A percentile compares a stretch with the other conserved stretches of the same genome.
These are phyloP conservation scores for Hesperia comma DNA, from an alignment of 2,888 invertebrate genomes.

Conservation along the genomic window DNA sequence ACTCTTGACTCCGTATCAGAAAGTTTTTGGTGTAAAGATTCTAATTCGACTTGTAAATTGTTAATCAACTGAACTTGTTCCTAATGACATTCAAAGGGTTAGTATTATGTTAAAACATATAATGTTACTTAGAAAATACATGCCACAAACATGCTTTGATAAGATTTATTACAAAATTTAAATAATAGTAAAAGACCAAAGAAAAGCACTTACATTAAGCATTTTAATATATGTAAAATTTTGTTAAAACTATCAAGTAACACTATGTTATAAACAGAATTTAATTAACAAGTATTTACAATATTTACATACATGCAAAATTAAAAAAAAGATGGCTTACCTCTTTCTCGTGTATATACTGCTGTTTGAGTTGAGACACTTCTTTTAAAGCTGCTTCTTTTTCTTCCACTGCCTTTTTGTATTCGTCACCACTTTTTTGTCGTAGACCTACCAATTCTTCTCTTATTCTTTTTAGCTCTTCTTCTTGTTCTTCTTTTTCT, in stretches of 20 bases:
- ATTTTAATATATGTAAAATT: too few species aligned
- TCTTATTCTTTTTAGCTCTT: slow-evolving; percentile 65
- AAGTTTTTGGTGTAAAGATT: slow-evolving; percentile 57
- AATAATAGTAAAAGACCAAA: not conserved
- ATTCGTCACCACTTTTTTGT: slow-evolving; percentile 71
- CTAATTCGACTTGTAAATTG: slow-evolving; percentile 60
- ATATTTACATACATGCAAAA: slow-evolving; percentile 22
- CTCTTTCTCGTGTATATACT: slow-evolving; percentile 72
- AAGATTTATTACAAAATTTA: slow-evolving; percentile 10
- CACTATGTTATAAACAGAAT: not conserved
- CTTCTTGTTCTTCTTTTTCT: slow-evolving; percentile 67
- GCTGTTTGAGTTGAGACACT: slow-evolving; percentile 61
- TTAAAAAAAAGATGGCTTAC: slow-evolving; percentile 55
- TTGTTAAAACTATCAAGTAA: too few species aligned
- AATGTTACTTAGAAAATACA: slow-evolving; percentile 11
- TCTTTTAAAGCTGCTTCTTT: slow-evolving; percentile 67
- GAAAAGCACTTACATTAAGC: too few species aligned
- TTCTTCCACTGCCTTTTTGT: slow-evolving; percentile 67
- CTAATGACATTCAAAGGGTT: slow-evolving; percentile 57
- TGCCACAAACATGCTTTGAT: slow-evolving; percentile 13
- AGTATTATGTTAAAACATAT: slow-evolving; percentile 29
- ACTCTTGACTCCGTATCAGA: slow-evolving; percentile 51
- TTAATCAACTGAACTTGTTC: slow-evolving; percentile 56
- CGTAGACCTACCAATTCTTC: slow-evolving; percentile 66
- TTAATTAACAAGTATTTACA: not conserved